A percentile compares a stretch with the other conserved stretches of the same genome.
phyloP scores from a whole-genome alignment of 2,113 vertebrate genomes.

The Rynchops niger region DNA sequence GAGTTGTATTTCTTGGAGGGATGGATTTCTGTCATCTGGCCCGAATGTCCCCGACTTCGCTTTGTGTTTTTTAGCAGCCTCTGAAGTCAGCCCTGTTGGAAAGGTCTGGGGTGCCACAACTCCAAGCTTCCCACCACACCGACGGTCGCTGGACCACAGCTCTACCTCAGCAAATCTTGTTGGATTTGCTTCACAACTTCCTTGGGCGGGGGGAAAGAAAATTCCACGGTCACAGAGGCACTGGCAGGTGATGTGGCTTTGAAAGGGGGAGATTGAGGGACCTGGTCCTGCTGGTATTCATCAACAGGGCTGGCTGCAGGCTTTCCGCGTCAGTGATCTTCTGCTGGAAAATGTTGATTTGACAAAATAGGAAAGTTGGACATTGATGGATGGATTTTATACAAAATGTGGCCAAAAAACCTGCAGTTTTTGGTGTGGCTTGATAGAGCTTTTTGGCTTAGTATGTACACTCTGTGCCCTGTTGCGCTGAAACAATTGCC shows the following conservation, averaged over 20 bases:
- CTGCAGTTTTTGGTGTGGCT: not conserved
- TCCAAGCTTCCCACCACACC: not conserved
- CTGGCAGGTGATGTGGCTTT: not conserved
- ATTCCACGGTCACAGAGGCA: not conserved
- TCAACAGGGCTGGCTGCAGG: not conserved
- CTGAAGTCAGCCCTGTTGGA: not conserved
- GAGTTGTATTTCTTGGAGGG: not conserved
- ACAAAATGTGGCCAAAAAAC: not conserved
- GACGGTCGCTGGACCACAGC: not conserved
- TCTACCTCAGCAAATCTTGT: not conserved
- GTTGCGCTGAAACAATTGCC: not conserved
- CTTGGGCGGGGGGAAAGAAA: fast-evolving
- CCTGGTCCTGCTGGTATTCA: not conserved
- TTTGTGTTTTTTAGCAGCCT: not conserved
- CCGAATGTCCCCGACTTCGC: not conserved
- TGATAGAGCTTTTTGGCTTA: not conserved
- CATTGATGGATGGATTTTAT: not conserved
- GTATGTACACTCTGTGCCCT: not conserved
- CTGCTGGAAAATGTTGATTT: not conserved
- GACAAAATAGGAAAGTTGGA: not conserved
- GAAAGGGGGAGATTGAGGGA: not conserved
- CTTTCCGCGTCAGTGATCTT: not conserved
- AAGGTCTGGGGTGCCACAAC: not conserved
- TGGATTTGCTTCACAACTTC: not conserved
- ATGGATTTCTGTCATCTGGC: not conserved